Conservation (phyloP, 2,797 vertebrate species). For the Alcedo quadribrachys region DNA sequence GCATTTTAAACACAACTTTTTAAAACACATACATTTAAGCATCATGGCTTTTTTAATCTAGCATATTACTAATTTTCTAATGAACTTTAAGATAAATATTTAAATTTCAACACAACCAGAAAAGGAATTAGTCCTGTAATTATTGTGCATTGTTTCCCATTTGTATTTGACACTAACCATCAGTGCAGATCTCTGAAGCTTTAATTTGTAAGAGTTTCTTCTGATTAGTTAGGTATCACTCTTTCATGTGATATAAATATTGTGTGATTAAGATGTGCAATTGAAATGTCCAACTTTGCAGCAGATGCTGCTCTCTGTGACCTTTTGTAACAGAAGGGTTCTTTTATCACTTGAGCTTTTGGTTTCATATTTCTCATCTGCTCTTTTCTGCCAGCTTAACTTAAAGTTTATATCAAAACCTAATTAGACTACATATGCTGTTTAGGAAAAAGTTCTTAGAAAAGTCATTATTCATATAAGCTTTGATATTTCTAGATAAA, state of each 20-base stretch:
- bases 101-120: neutral
- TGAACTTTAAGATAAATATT: neutral
- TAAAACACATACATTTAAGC: neutral
- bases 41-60: neutral
- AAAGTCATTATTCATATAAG: slow-evolving; percentile 53
- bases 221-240: slow-evolving; percentile 1
- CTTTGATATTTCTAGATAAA: slow-evolving; percentile 41
- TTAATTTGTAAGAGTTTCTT: neutral
- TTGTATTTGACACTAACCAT: neutral
- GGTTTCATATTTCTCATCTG: slow-evolving; percentile 32
- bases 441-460: slow-evolving; percentile 31
- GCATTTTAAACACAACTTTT: neutral
- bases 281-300: neutral
- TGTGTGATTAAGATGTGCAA: neutral
- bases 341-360: slow-evolving; percentile 45
- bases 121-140: neutral
- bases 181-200: neutral
- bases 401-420: slow-evolving; percentile 46
- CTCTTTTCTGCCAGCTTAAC: slow-evolving; percentile 26
- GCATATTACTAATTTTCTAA: neutral
- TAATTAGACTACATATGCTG: slow-evolving; percentile 61
- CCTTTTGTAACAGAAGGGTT: slow-evolving; percentile 49
- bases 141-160: neutral
- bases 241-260: neutral
- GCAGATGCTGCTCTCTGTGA: slow-evolving; percentile 35